phyloP scores from a whole-genome alignment of 1,140 invertebrate genomes.

The Hyposmocoma kahamanoa region DNA sequence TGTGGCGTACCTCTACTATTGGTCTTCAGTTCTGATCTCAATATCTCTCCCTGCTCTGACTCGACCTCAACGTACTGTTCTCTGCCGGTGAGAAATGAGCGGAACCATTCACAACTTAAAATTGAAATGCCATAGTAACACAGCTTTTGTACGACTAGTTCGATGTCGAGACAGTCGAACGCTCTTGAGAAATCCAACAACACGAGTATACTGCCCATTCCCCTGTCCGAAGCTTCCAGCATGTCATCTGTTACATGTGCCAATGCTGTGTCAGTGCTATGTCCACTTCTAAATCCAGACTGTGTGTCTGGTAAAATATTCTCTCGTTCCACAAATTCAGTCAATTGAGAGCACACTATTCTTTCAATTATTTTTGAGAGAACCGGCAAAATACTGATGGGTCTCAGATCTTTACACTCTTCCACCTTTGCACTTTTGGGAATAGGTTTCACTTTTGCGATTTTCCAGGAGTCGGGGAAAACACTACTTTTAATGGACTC shows the following conservation, averaged over 20 bases:
- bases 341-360: conserved; percentile 12
- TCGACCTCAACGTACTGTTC: conserved; percentile 5
- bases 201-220: conserved; percentile 1
- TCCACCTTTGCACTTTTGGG: conserved; percentile 12
- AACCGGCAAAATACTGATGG: conserved; percentile 19
- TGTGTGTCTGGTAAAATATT: conserved; percentile 9
- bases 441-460: conserved; percentile 13
- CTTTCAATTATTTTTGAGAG: conserved; percentile 21
- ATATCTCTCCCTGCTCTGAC: background rate
- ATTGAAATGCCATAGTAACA: conserved; percentile 7
- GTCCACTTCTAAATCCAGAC: conserved; percentile 3
- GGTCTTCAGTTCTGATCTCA: background rate
- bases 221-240: background rate
- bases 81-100: conserved; percentile 8
- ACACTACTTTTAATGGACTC: background rate
- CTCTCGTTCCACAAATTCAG: conserved; percentile 4
- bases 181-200: conserved; percentile 21
- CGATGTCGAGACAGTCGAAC: conserved; percentile 21
- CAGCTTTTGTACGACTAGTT: conserved; percentile 6
- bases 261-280: conserved; percentile 10
- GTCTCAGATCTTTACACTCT: conserved; percentile 13
- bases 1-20: conserved; percentile 15
- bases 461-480: conserved; percentile 14
- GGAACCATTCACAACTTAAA: conserved; percentile 5
- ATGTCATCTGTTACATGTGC: conserved; percentile 17